Base-by-base conservation (phyloP, 2,113 vertebrate genomes). In the Sylvia atricapilla region DNA sequence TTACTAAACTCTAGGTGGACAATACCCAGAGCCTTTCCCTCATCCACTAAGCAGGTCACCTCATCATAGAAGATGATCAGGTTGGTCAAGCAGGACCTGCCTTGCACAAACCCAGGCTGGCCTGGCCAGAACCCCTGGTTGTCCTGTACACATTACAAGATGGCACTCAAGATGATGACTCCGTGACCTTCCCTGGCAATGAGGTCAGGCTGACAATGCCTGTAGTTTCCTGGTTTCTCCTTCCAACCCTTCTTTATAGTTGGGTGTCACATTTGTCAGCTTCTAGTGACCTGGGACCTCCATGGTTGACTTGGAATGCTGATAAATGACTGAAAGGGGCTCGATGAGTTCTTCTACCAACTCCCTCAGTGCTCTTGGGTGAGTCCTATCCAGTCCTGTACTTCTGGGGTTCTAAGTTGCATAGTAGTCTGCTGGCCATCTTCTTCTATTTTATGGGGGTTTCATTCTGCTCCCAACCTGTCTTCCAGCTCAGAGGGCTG, bases 331-430 rank as follows among this genome's bases (percentile, higher is more conserved):
- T 52, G 22, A 22, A 68, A 60, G 31, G 10, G 22, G 22, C 27
- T 60, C 27, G 31, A 7, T 22, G 37, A 68, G 14, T 8, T 67
- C 41, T 47, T 66, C 9, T 23, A 33, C 11, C 33, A 44, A 33
- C 31, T 60, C 27, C 46, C 37, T 46, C 63, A 60, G 27, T 44
- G 60, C 27, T 50, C 31, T 17, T 52, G 73, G 39, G 11, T 37
- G 22, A 77, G 15, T 44, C 4, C 22, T 31, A 52, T 18, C 37
- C 0, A 0, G 11, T 33, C 5, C 11, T 3, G 15, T 37, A 33
- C 15, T 68, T 60, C 8, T 23, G 22, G 30, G 9, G 53, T 22
- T 52, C 14, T 33, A 77, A 50, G 3, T 15, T 59, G 37, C 44
- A 52, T 1, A 18, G 37, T 8, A 77, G 17, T 44, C 64, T 60